Evolutionary conservation across 2,888 invertebrate species (phyloP).

Genomic region (Amiota mariae): DNA sequence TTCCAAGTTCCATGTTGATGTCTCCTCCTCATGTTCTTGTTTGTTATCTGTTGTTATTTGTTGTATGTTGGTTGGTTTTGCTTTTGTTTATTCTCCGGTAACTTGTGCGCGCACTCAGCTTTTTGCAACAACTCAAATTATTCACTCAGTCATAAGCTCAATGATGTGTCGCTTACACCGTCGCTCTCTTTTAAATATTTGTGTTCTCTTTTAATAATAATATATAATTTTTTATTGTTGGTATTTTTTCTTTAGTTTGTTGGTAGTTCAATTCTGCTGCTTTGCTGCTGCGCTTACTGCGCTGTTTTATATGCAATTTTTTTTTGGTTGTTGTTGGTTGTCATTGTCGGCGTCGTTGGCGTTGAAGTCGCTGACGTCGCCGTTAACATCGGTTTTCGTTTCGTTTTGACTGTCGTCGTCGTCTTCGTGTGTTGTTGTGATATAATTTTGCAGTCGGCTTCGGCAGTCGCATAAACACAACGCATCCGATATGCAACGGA

Average conservation of each 20-base stretch:
- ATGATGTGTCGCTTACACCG: constrained; percentile 35
- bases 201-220: constrained; percentile 12
- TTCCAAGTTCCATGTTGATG: background rate
- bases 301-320: constrained; percentile 59
- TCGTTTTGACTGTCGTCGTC: constrained; percentile 46
- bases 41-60: constrained; percentile 28
- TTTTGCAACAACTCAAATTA: constrained; percentile 51
- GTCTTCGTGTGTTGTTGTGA: constrained; percentile 70
- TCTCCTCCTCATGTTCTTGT: constrained; percentile 5
- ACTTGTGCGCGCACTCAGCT: constrained; percentile 58
- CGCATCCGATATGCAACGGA: constrained; percentile 75
- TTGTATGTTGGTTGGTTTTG: constrained; percentile 31
- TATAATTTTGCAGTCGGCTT: constrained; percentile 72
- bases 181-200: constrained; percentile 25
- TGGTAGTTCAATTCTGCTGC: constrained; percentile 19
- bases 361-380: constrained; percentile 50
- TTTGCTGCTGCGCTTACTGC: constrained; percentile 42
- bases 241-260: constrained; percentile 28
- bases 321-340: constrained; percentile 27
- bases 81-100: constrained; percentile 42
- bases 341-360: constrained; percentile 44
- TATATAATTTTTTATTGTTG: constrained; percentile 2
- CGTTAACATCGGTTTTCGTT: constrained; percentile 41
- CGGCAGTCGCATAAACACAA: constrained; percentile 74
- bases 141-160: constrained; percentile 28